phyloP scores from a whole-genome alignment of 2,797 vertebrate genomes.

The Linurgus olivaceus region DNA sequence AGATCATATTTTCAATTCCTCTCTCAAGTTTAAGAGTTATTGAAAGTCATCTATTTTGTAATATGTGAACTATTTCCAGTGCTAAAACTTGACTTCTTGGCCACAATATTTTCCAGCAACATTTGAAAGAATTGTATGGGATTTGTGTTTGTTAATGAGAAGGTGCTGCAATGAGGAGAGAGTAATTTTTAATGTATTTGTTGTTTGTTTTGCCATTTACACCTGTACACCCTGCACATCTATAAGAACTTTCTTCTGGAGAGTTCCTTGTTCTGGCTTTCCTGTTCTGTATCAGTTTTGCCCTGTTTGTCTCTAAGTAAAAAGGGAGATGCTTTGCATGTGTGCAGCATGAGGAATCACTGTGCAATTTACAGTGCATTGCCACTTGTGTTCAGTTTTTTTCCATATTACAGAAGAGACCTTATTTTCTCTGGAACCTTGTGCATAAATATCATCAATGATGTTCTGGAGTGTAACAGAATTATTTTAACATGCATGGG shows the following conservation, averaged over 20 bases:
- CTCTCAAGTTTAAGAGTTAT: background rate
- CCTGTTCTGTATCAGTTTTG: background rate
- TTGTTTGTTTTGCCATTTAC: background rate
- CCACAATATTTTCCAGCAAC: background rate
- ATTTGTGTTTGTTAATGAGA: background rate
- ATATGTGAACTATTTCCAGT: background rate
- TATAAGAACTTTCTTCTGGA: background rate
- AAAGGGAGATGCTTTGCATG: background rate
- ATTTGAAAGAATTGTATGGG: background rate
- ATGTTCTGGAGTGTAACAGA: background rate
- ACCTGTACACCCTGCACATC: background rate
- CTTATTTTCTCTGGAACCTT: background rate
- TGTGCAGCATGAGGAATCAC: background rate
- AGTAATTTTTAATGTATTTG: background rate
- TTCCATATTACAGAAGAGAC: background rate
- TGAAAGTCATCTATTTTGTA: constrained; percentile 2
- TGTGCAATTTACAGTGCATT: background rate
- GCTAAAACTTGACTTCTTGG: background rate
- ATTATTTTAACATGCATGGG: background rate
- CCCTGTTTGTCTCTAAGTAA: background rate
- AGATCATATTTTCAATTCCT: background rate
- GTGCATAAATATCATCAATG: background rate
- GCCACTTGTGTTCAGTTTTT: background rate
- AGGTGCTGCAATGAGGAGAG: background rate
- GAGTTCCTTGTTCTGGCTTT: background rate